Evolutionary conservation across 2,797 vertebrate genomes (phyloP).

Genomic region (Artibeus jamaicensis): DNA sequence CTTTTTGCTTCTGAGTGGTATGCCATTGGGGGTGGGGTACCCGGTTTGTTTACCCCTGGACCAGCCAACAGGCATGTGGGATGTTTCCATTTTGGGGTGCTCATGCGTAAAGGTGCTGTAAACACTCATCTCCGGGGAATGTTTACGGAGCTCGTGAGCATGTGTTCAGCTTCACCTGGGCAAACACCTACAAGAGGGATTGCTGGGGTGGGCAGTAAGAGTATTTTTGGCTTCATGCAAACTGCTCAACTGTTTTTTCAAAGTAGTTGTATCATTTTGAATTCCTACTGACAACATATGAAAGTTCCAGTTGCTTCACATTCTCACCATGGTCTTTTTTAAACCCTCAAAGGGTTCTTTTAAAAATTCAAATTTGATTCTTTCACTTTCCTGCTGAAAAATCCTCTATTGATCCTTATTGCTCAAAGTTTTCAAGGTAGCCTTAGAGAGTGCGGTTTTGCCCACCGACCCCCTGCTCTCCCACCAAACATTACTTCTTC

Average conservation of each 20-base stretch:
- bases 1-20: neutral
- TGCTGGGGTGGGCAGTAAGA: neutral
- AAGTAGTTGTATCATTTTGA: neutral
- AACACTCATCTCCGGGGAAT: neutral
- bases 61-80: neutral
- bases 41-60: neutral
- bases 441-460: neutral
- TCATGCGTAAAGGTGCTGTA: neutral
- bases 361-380: neutral
- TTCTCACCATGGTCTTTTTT: neutral
- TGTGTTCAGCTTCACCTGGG: neutral
- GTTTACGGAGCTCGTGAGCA: neutral
- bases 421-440: neutral
- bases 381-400: neutral
- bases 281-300: neutral
- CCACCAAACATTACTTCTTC: neutral
- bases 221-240: neutral
- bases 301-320: neutral
- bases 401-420: neutral
- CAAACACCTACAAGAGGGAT: neutral
- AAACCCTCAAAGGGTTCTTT: neutral
- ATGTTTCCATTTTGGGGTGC: neutral
- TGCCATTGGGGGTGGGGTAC: too few species aligned
- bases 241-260: neutral
- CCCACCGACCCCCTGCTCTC: neutral